These are phyloP conservation scores for Rafetus swinhoei DNA, from an alignment of 2,113 vertebrate genomes.

Conservation along the genomic window DNA sequence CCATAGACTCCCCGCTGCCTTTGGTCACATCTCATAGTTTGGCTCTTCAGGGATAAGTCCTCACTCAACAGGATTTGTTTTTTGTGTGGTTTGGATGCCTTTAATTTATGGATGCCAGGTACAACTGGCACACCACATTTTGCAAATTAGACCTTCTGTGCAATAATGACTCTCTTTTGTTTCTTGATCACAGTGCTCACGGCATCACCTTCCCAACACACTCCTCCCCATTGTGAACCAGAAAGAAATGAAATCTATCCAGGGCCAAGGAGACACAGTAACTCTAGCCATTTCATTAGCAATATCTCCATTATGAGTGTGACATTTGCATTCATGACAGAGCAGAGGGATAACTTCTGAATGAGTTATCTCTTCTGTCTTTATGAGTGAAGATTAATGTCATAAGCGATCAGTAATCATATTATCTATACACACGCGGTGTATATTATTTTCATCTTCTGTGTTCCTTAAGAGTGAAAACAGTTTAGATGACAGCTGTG, in stretches of 20 bases:
- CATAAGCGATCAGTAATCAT: slow-evolving; percentile 56
- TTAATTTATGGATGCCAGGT: slow-evolving; percentile 49
- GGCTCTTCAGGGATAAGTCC: neutral
- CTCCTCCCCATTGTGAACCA: slow-evolving; percentile 31
- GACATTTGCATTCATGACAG: slow-evolving; percentile 72
- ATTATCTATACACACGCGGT: slow-evolving; percentile 50
- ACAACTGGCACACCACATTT: neutral
- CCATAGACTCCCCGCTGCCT: neutral
- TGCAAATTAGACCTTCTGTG: slow-evolving; percentile 37
- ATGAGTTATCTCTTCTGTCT: slow-evolving; percentile 67
- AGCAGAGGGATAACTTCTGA: slow-evolving; percentile 63
- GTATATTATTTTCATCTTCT: slow-evolving; percentile 65
- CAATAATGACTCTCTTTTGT: slow-evolving; percentile 16
- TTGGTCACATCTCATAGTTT: slow-evolving; percentile 24
- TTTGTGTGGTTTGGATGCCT: slow-evolving; percentile 23
- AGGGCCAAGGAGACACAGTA: slow-evolving; percentile 55
- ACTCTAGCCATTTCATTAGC: slow-evolving; percentile 65
- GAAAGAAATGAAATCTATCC: slow-evolving; percentile 63
- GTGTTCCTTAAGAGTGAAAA: slow-evolving; percentile 37
- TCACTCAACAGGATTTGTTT: slow-evolving; percentile 22
- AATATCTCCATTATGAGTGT: slow-evolving; percentile 64
- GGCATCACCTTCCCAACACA: slow-evolving; percentile 56
- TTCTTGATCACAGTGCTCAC: slow-evolving; percentile 18
- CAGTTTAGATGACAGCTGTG: slow-evolving; percentile 44
- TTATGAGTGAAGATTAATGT: slow-evolving; percentile 73